Evolutionary conservation across 1,140 invertebrate genomes (phyloP).

Genomic region (Stegodyphus mimosarum): DNA sequence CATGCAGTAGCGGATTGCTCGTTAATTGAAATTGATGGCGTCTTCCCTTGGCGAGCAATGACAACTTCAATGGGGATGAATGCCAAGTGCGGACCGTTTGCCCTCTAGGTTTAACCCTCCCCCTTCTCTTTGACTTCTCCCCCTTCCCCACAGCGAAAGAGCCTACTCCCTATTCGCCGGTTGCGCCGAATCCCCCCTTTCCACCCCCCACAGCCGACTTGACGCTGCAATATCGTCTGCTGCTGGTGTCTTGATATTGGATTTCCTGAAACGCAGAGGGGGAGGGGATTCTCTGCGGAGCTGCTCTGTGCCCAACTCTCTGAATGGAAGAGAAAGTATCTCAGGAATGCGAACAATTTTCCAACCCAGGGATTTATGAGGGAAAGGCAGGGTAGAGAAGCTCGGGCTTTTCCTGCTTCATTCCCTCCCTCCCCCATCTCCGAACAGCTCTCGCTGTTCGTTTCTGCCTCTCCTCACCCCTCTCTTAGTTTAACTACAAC

Average conservation of each 20-base stretch:
- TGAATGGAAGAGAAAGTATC: constrained; percentile 58
- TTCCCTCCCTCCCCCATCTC: constrained; percentile 19
- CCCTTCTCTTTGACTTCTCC: constrained; percentile 20
- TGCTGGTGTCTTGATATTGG: constrained; percentile 61
- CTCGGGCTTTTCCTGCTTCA: constrained; percentile 52
- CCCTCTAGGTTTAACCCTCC: constrained; percentile 47
- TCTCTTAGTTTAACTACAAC: constrained; percentile 55
- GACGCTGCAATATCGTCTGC: constrained; percentile 43
- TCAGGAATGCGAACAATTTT: constrained; percentile 62
- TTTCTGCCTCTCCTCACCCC: background rate
- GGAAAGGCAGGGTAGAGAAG: constrained; percentile 6
- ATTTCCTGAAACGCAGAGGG: constrained; percentile 53
- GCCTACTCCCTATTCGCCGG: constrained; percentile 41
- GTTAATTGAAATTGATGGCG: constrained; percentile 63
- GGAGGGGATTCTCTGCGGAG: constrained; percentile 24
- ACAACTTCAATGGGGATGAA: constrained; percentile 62
- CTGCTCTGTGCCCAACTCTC: background rate
- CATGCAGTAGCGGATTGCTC: constrained; percentile 27
- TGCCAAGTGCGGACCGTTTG: constrained; percentile 58
- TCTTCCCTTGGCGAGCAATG: constrained; percentile 49
- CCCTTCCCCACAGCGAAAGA: no score
- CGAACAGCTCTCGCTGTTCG: background rate
- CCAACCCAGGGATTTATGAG: constrained; percentile 61
- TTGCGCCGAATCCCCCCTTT: constrained; percentile 26
- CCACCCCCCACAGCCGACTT: constrained; percentile 29